Base-by-base conservation (phyloP, 1,140 invertebrate species). In the Rhagoletis pomonella region DNA sequence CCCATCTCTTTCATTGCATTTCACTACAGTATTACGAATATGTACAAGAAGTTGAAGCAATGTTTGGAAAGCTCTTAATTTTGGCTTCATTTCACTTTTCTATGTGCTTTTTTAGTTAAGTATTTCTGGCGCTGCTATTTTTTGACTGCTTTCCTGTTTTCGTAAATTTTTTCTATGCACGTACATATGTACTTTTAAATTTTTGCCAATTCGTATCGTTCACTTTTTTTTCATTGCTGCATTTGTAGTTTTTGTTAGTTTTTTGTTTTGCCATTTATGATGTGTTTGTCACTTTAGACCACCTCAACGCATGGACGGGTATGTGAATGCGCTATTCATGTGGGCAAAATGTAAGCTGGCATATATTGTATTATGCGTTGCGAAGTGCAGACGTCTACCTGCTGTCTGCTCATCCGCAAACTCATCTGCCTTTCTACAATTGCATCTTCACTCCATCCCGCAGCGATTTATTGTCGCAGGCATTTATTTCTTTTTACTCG, bases 81-180 rank as follows among this genome's bases (percentile, higher is more conserved):
- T 29, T 67, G 64, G 64, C 12, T 67, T 67, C 64, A 67, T 67
- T 67, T 67, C 64, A 29, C 64, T 67, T 67, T 67, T 67, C 19
- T 64, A 19, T 64, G 62, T 6, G 17, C 10, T 29, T 67, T 62
- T 67, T 67, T 9, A 2, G 19, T 19, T 64, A 17, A 3, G 4
- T 5, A 29, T 67, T 67, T 67, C 42, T 62, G 9, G 10, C n/a
- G 9, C 10, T 39, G 29, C 29, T 29, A 9, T 67, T 42, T 67
- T 12, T 67, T 29, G 29, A 29, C 19, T 19, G 7, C 5, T 69
- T 69, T 69, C 44, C 19, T 67, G 19, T 55, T 55, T 55, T 17
- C 10, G 44, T 17, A 47, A n/a, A 17, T 17, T 29, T 29, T 29
- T 29, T 42, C 39, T 44, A 73, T 47, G 14, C 14, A 44, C 29